Evolutionary conservation across 2,888 invertebrate genomes (phyloP).

Genomic region (Sarcophaga rosellei): DNA sequence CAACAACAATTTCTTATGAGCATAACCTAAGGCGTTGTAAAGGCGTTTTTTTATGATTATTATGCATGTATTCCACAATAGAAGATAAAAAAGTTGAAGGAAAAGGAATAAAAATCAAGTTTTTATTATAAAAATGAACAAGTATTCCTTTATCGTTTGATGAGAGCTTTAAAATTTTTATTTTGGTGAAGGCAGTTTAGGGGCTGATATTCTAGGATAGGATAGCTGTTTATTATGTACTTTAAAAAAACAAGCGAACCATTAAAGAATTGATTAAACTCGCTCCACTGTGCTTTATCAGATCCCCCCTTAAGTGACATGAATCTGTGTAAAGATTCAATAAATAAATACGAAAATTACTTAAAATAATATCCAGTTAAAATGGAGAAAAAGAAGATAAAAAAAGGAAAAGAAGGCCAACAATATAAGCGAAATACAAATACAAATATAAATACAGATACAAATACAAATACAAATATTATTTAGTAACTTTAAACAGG

Average conservation of each 20-base stretch:
- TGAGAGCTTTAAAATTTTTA: neutral
- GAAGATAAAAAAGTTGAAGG: neutral
- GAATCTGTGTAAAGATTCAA: conserved; percentile 14
- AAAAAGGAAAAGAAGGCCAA: conserved; percentile 40
- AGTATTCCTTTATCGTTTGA: neutral
- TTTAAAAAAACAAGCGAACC: too few species aligned
- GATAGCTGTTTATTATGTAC: too few species aligned
- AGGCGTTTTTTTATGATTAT: neutral
- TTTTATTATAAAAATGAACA: neutral
- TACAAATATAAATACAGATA: neutral
- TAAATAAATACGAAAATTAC: conserved; percentile 39
- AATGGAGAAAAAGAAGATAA: conserved; percentile 16
- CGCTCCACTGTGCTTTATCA: neutral
- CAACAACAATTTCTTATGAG: neutral
- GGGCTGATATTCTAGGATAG: too few species aligned
- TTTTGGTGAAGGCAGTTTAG: too few species aligned
- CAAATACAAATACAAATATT: neutral
- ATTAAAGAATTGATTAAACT: too few species aligned
- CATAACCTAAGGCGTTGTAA: neutral
- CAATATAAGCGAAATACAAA: conserved; percentile 56
- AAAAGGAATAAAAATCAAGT: neutral
- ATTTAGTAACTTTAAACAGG: conserved; percentile 55
- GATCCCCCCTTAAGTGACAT: neutral
- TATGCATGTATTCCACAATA: neutral
- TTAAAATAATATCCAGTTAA: conserved; percentile 20